phyloP scores from a whole-genome alignment of 2,113 vertebrate species.

The Chauna torquata region DNA sequence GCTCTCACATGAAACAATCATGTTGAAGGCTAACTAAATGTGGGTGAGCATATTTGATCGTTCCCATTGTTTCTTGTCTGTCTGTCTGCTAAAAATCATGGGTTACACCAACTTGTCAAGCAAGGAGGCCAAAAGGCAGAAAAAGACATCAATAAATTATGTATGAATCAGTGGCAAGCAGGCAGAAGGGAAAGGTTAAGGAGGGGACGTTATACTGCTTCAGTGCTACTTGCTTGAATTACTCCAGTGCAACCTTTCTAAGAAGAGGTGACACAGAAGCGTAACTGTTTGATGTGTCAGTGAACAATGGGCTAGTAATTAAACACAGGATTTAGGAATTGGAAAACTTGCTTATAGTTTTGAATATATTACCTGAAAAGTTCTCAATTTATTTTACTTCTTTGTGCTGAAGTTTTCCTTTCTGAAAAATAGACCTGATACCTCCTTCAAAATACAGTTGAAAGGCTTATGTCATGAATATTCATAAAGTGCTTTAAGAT shows the following conservation, averaged over 20 bases:
- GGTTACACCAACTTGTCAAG: not conserved
- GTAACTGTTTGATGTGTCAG: not conserved
- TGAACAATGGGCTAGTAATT: constrained; percentile 6
- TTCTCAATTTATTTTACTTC: not conserved
- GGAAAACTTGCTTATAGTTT: not conserved
- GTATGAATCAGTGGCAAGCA: not conserved
- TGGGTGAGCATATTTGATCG: not conserved
- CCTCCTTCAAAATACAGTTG: not conserved
- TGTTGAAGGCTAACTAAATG: constrained; percentile 11
- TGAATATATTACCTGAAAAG: not conserved
- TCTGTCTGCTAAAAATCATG: not conserved
- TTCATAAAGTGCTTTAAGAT: constrained; percentile 5
- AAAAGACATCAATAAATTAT: not conserved
- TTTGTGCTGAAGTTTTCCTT: not conserved
- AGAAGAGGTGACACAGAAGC: not conserved
- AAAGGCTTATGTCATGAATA: not conserved
- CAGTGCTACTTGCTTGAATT: not conserved
- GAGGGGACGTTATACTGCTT: not conserved
- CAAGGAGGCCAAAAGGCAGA: not conserved
- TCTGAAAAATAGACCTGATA: not conserved
- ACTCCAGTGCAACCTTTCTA: not conserved
- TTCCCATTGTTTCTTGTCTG: constrained; percentile 1
- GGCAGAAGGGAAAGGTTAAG: constrained; percentile 16
- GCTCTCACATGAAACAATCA: not conserved
- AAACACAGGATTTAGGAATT: not conserved